These are phyloP conservation scores for Geophilus truncorum DNA, from an alignment of 2,888 invertebrate genomes.

Conservation along the genomic window DNA sequence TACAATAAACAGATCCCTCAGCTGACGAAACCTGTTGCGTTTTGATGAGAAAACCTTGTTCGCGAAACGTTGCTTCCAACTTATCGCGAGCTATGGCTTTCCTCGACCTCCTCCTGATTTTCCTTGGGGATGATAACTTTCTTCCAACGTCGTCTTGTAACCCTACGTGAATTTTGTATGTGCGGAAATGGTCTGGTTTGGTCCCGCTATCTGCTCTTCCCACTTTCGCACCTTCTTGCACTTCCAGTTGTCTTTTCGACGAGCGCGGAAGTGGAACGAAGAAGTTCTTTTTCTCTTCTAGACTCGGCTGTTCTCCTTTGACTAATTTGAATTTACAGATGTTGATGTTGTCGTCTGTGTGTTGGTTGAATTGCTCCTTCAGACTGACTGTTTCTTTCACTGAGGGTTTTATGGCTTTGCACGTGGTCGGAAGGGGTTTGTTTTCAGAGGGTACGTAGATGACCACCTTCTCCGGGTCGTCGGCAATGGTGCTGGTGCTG, in stretches of 20 bases:
- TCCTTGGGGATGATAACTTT: conserved; percentile 32
- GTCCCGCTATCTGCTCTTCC: neutral
- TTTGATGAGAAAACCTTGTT: conserved; percentile 86
- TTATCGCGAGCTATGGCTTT: conserved; percentile 64
- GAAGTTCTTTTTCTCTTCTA: conserved; percentile 87
- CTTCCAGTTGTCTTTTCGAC: neutral
- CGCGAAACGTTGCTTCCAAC: conserved; percentile 84
- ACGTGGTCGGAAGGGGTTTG: neutral
- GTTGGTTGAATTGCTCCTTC: neutral
- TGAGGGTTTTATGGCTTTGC: neutral
- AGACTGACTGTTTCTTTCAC: neutral
- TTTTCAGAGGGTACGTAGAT: neutral
- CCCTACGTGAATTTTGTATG: conserved; percentile 36
- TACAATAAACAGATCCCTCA: conserved; percentile 89
- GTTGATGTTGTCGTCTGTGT: conserved; percentile 60
- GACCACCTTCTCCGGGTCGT: neutral
- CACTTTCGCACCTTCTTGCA: neutral
- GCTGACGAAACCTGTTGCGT: conserved; percentile 89
- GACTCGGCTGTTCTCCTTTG: conserved; percentile 78
- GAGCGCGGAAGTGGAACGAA: conserved; percentile 56
- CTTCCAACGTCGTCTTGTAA: conserved; percentile 36
- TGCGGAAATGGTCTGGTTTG: conserved; percentile 33
- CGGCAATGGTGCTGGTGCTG: neutral
- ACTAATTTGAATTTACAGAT: conserved; percentile 93
- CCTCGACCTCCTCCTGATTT: conserved; percentile 66